phyloP scores from a whole-genome alignment of 2,113 vertebrate genomes.

The Dinomys branickii region DNA sequence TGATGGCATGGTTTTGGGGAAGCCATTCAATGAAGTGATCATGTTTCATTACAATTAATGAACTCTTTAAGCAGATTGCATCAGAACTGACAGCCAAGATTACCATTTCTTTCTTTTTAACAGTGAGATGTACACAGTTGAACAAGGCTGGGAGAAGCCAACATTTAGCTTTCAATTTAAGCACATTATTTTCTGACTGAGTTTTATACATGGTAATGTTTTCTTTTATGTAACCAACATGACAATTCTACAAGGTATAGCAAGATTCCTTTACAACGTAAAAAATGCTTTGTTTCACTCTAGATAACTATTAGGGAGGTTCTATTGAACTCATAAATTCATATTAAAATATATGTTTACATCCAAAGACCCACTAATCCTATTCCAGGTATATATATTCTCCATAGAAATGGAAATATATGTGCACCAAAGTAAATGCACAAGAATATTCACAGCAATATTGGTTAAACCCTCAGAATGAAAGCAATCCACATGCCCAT shows the following conservation, averaged over 20 bases:
- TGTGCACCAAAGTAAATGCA: neutral
- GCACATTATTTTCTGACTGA: constrained; percentile 9
- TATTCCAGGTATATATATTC: neutral
- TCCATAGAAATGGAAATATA: neutral
- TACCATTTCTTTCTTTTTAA: neutral
- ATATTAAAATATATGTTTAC: neutral
- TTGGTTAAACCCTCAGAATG: neutral
- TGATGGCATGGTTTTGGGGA: neutral
- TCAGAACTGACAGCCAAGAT: neutral
- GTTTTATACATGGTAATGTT: neutral
- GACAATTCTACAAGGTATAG: neutral
- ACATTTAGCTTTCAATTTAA: neutral
- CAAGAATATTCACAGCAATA: neutral
- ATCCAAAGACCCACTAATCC: neutral
- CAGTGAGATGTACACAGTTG: neutral
- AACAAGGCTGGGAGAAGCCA: neutral
- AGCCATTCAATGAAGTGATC: neutral
- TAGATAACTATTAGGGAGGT: neutral
- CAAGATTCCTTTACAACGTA: neutral
- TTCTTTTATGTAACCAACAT: constrained; percentile 4
- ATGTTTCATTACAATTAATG: neutral
- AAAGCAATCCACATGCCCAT: neutral
- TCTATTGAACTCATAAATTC: neutral
- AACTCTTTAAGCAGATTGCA: neutral
- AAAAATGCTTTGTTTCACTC: neutral